phyloP scores from a whole-genome alignment of 2,113 vertebrate genomes.

The Pachypanchax playfairii region DNA sequence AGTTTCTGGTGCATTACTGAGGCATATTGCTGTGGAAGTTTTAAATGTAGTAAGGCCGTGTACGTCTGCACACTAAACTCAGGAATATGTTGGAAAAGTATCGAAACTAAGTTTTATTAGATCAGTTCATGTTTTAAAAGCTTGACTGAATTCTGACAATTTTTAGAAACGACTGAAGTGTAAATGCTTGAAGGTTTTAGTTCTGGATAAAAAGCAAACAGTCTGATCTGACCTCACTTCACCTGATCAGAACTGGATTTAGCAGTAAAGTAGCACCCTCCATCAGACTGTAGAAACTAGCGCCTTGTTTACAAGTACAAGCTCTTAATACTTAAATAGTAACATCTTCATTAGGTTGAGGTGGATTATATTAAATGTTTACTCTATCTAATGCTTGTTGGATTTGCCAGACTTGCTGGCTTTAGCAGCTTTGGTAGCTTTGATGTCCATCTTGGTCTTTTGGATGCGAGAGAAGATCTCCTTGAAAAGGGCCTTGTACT shows the following conservation, averaged over 20 bases:
- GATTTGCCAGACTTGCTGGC: constrained; percentile 74
- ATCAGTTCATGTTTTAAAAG: constrained; percentile 6
- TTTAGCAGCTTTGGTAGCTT: constrained; percentile 80
- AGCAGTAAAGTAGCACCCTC: constrained; percentile 11
- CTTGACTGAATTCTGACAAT: background rate
- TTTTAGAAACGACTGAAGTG: constrained; percentile 13
- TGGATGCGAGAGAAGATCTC: constrained; percentile 99
- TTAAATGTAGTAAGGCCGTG: too few relatives aligned
- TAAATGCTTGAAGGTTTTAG: background rate
- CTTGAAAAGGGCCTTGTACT: constrained; percentile 98
- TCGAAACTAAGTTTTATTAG: too few relatives aligned
- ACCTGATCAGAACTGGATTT: background rate
- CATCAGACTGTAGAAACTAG: background rate
- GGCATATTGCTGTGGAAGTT: too few relatives aligned
- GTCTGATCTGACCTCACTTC: constrained; percentile 6
- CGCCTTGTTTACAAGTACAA: background rate
- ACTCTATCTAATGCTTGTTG: constrained; percentile 61
- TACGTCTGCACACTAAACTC: too few relatives aligned
- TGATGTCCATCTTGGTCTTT: constrained; percentile 97
- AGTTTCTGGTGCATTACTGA: too few relatives aligned
- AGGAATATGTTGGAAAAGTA: too few relatives aligned
- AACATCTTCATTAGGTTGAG: background rate
- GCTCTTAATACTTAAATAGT: constrained; percentile 22
- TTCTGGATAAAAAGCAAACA: background rate
- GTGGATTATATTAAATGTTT: too few relatives aligned